A percentile compares a stretch with the other conserved stretches of the same genome.
Conservation (phyloP, 2,113 vertebrate species). For the Patagioenas fasciata region DNA sequence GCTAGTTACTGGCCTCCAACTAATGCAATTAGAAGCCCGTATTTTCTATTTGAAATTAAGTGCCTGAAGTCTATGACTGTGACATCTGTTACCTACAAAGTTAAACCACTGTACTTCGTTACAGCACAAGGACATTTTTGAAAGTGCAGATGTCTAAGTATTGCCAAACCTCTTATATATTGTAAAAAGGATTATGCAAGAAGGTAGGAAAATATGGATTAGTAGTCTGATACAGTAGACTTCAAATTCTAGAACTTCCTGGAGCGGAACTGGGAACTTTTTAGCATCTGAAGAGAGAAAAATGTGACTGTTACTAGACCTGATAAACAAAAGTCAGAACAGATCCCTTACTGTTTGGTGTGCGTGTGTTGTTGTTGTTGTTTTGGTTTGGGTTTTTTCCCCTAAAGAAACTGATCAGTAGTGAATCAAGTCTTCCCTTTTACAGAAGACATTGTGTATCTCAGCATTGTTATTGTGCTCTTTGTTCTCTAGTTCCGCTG, state of each 20-base stretch:
- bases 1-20: not conserved
- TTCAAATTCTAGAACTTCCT: not conserved
- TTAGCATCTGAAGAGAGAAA: not conserved
- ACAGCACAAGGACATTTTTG: not conserved
- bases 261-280: not conserved
- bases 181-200: not conserved
- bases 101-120: not conserved
- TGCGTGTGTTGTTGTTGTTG: too few species aligned
- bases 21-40: not conserved
- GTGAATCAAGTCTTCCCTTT: not conserved
- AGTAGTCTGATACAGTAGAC: not conserved
- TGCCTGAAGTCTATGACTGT: not conserved
- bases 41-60: not conserved
- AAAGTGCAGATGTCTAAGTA: not conserved
- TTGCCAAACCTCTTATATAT: not conserved
- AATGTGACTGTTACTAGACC: not conserved
- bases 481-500: not conserved
- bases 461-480: not conserved
- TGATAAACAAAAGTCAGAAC: not conserved
- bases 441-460: not conserved
- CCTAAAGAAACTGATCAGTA: not conserved
- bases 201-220: not conserved
- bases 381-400: not conserved
- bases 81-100: not conserved
- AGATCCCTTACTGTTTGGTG: not conserved